Conservation (phyloP, 92 coral and sea anemone species). For the Bergia puertoricense region DNA sequence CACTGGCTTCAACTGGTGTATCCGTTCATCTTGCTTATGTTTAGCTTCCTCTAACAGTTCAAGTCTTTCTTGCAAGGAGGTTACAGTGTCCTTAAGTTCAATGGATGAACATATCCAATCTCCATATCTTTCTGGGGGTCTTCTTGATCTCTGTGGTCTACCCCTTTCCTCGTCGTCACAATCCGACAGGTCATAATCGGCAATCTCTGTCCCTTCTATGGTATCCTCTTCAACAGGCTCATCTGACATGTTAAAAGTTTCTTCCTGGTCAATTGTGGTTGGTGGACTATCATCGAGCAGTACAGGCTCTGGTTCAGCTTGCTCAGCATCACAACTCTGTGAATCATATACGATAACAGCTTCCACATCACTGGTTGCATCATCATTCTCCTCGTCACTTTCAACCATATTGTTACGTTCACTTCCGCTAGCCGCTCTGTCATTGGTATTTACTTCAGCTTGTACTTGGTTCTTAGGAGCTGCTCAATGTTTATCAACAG, state of each 20-base stretch:
- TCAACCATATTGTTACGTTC: conserved; percentile 18
- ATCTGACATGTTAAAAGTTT: conserved; percentile 13
- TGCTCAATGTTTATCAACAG: conserved; percentile 21
- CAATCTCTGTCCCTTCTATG: conserved; percentile 10
- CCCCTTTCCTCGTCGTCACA: conserved; percentile 28
- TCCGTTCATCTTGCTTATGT: conserved; percentile 33
- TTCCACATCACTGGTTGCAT: conserved; percentile 2
- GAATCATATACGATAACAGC: conserved; percentile 19
- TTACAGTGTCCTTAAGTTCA: conserved; percentile 32
- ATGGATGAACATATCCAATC: conserved; percentile 31
- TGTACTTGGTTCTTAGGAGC: conserved; percentile 18
- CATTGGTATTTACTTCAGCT: conserved; percentile 11
- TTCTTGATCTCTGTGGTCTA: conserved; percentile 35
- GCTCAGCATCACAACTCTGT: conserved; percentile 28
- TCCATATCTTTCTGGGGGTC: conserved; percentile 38
- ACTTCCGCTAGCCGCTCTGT: conserved; percentile 15
- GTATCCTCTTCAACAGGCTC: conserved; percentile 5
- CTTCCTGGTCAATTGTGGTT: background rate
- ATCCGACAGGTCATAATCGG: conserved; percentile 3
- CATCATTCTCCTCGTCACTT: conserved; percentile 28
- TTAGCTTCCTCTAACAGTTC: conserved; percentile 6
- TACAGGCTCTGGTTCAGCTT: conserved; percentile 2
- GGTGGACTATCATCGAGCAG: background rate
- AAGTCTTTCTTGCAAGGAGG: conserved; percentile 26
- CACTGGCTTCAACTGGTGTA: conserved; percentile 23